Conservation (phyloP, 2,888 invertebrate genomes). For the Venusia cambrica region DNA sequence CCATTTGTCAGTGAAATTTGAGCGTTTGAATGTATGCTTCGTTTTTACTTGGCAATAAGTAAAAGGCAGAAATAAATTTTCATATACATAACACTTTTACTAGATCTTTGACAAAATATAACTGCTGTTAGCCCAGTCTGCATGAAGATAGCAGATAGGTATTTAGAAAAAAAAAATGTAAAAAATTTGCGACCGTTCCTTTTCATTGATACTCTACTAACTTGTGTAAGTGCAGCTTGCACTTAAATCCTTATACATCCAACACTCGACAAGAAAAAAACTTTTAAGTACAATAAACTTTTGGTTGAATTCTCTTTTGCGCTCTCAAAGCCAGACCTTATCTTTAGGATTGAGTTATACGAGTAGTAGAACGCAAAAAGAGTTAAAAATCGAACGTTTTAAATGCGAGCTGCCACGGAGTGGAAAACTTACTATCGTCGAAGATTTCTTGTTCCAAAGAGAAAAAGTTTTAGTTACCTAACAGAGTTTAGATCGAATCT, state of each 20-base stretch:
- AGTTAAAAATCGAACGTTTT: slow-evolving; percentile 9
- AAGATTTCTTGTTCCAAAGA: slow-evolving; percentile 7
- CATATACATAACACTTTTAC: no score
- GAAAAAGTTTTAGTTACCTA: no score
- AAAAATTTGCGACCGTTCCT: no score
- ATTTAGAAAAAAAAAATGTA: no score
- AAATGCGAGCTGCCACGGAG: slow-evolving; percentile 4
- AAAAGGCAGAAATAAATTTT: no score
- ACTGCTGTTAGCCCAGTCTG: no score
- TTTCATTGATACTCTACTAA: no score
- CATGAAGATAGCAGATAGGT: no score
- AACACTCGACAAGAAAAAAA: slow-evolving; percentile 5
- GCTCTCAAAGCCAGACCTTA: slow-evolving; percentile 12
- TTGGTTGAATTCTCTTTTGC: slow-evolving; percentile 4
- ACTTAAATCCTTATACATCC: neutral
- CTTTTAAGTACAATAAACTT: slow-evolving; percentile 12
- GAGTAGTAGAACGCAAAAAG: slow-evolving; percentile 8
- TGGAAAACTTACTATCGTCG: slow-evolving; percentile 1
- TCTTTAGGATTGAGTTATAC: slow-evolving; percentile 13
- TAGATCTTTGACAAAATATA: no score
- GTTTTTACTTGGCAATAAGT: slow-evolving; percentile 9
- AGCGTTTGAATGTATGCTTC: slow-evolving; percentile 12
- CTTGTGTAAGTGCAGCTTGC: no score
- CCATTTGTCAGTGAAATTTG: slow-evolving; percentile 29
- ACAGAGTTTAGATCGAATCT: no score